Evolutionary conservation across 2,113 vertebrate species (phyloP).

Genomic region (Hippocampus abdominalis): DNA sequence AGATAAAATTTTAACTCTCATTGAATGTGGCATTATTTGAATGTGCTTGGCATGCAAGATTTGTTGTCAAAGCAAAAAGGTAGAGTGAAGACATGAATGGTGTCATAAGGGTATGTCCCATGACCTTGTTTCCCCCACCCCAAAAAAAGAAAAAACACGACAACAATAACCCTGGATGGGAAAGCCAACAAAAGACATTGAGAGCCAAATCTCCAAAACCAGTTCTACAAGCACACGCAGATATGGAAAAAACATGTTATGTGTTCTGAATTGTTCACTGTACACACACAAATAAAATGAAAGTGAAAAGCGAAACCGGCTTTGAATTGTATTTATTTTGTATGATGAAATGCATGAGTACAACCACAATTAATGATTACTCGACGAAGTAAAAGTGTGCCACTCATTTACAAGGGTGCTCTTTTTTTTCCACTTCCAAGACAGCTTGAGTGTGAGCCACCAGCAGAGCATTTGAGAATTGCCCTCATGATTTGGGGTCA

Average conservation of each 20-base stretch:
- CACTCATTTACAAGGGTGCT: neutral
- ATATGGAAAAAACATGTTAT: neutral
- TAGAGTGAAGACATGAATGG: neutral
- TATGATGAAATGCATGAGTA: neutral
- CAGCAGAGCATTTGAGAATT: too few species aligned
- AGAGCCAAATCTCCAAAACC: neutral
- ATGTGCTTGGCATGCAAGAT: too few species aligned
- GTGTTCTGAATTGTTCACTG: neutral
- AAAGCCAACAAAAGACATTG: neutral
- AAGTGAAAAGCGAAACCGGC: neutral
- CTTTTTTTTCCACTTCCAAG: neutral
- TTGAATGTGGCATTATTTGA: too few species aligned
- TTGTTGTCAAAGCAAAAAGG: neutral
- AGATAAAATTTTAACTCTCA: neutral
- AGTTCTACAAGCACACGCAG: neutral
- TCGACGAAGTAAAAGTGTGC: neutral
- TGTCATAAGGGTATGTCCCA: neutral
- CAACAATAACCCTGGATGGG: neutral
- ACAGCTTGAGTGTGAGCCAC: too few species aligned
- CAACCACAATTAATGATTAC: neutral
- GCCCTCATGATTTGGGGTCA: too few species aligned
- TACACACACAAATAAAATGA: neutral
- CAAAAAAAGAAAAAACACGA: neutral
- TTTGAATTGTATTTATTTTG: neutral
- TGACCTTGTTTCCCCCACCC: too few species aligned